Conservation (phyloP, 2,797 vertebrate genomes). For the Falco concolor region DNA sequence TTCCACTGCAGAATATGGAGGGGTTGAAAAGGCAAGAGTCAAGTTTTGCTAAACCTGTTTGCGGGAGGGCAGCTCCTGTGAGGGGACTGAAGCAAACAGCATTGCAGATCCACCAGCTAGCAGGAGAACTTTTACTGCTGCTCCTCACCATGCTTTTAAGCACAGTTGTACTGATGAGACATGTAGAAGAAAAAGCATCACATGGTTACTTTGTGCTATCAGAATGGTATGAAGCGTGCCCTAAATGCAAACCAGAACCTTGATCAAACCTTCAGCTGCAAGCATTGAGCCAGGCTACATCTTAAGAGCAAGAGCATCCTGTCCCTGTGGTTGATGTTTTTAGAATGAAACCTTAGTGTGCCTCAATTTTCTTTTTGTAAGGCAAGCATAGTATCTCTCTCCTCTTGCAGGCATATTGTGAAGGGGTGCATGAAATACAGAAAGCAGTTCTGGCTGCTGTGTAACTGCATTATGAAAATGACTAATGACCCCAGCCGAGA, state of each 20-base stretch:
- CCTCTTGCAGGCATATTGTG: neutral
- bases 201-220: neutral
- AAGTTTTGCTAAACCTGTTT: neutral
- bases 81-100: neutral
- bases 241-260: neutral
- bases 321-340: neutral
- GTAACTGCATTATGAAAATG: neutral
- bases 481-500: neutral
- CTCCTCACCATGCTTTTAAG: neutral
- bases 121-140: neutral
- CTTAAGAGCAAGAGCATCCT: neutral
- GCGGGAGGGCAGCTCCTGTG: neutral
- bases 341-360: neutral
- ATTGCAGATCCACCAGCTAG: neutral
- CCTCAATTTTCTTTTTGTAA: neutral
- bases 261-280: neutral
- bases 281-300: neutral
- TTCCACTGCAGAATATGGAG: rapidly evolving
- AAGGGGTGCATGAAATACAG: neutral
- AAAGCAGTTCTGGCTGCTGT: neutral
- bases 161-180: neutral
- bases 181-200: neutral
- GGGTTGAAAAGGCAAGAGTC: neutral
- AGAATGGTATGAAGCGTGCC: neutral
- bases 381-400: neutral